A percentile compares a stretch with the other conserved stretches of the same genome.
phyloP scores from a whole-genome alignment of 2,113 vertebrate genomes.

The Myiozetetes cayanensis region DNA sequence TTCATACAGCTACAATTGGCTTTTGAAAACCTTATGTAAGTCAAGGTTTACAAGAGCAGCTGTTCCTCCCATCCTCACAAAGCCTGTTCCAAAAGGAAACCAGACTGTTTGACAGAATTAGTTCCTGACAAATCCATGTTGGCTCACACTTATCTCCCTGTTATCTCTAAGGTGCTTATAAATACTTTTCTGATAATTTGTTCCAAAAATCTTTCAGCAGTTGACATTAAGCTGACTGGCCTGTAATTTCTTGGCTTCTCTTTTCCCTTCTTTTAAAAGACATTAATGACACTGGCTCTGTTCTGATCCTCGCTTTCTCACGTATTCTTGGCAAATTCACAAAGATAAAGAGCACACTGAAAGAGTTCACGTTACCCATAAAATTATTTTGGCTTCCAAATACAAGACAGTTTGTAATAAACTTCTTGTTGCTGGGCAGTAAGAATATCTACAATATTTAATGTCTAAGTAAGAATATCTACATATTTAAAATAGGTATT shows the following conservation, averaged over 20 bases:
- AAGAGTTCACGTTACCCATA: background rate
- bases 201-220: background rate
- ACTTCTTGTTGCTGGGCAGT: background rate
- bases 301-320: background rate
- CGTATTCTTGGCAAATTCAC: background rate
- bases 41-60: background rate
- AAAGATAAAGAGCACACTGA: background rate
- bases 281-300: background rate
- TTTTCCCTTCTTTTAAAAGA: background rate
- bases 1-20: background rate
- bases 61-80: background rate
- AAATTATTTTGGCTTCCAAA: background rate
- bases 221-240: constrained; percentile 43
- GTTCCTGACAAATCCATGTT: background rate
- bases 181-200: constrained; percentile 8
- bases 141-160: background rate
- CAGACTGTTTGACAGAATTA: background rate
- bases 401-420: background rate
- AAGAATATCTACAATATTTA: background rate
- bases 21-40: background rate
- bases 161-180: constrained; percentile 24
- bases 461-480: background rate
- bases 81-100: background rate
- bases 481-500: background rate
- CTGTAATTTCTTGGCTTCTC: background rate